phyloP scores from a whole-genome alignment of 2,797 vertebrate species.

The Salarias fasciatus region DNA sequence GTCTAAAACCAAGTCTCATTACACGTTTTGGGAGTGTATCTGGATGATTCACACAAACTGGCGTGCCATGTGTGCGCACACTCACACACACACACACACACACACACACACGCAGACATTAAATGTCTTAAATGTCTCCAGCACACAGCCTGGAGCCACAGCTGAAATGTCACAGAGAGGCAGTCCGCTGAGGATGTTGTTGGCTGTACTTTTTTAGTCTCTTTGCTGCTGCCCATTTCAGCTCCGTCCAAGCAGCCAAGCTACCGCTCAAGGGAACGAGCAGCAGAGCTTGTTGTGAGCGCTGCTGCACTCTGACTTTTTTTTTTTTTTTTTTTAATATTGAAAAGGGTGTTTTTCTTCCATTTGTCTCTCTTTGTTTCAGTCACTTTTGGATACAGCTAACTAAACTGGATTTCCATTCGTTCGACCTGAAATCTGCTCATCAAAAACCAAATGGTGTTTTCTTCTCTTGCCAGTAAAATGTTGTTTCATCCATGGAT shows the following conservation, averaged over 20 bases:
- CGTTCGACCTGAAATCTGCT: slow-evolving; percentile 37
- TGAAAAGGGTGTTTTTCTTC: slow-evolving; percentile 4
- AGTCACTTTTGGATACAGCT: slow-evolving; percentile 22
- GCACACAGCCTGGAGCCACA: slow-evolving; percentile 44
- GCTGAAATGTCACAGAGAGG: slow-evolving; percentile 64
- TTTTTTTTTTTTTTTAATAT: slow-evolving; percentile 38
- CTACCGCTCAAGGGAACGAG: slow-evolving; percentile 39
- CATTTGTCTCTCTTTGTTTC: slow-evolving; percentile 23
- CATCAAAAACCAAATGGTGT: slow-evolving; percentile 34
- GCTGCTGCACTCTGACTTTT: slow-evolving; percentile 31
- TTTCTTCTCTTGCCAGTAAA: slow-evolving; percentile 45
- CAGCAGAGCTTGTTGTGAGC: slow-evolving; percentile 40
- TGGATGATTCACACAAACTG: slow-evolving; percentile 11
- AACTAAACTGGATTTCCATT: slow-evolving; percentile 48
- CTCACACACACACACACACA: slow-evolving; percentile 5
- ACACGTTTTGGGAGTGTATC: slow-evolving; percentile 9
- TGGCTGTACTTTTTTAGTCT: slow-evolving; percentile 58
- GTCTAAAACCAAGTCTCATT: slow-evolving; percentile 16
- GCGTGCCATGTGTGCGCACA: neutral
- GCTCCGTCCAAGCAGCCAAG: slow-evolving; percentile 51
- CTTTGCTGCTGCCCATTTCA: slow-evolving; percentile 51
- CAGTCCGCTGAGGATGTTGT: slow-evolving; percentile 38
- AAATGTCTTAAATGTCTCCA: slow-evolving; percentile 48
- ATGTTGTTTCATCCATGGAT: slow-evolving; percentile 43
- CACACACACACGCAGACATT: slow-evolving; percentile 10